Evolutionary conservation across 2,113 vertebrate species (phyloP), one percentile per base, ranked within the genome.

Genomic region (Channa maculata): DNA sequence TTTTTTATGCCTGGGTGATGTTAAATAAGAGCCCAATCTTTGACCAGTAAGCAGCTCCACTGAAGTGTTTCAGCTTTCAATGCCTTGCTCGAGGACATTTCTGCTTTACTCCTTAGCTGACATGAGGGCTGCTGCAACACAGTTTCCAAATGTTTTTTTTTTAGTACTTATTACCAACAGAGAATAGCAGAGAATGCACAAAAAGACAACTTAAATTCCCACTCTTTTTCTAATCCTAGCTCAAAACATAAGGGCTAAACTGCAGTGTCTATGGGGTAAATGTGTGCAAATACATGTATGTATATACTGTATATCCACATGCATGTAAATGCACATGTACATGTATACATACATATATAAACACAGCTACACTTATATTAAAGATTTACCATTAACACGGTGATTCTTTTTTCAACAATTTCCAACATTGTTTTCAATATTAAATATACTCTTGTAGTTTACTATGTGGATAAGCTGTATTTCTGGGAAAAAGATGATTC

Each of bases 81-180:
- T 82, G 85, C 75, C 72, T 82, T 71, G 78, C 80, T 87, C 69
- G 77, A 72, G 75, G 78, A 80, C 63, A 75, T 75, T 71, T 65
- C 5, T 52, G 13, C 34, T 64, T 49, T 14, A 45, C n/a, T 50
- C 73, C 60, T 53, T 53, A 44, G 55, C 13, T 5, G 37, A 65
- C 8, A 13, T 49, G 39, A 11, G 10, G 44, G 37, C 41, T 41
- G 24, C 39, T 49, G n/a, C 0, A 24, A 24, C 24, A 0, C 38
- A 33, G 43, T 49, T 44, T 43, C 3, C n/a, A 61, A 1, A 5
- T 1, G 7, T 34, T 24, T 13, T 53, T 24, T 24, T 24, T 10
- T 3, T 12, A 53, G 9, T n/a, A n/a, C 37, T 15, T 46, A 14
- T 15, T 1, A 44, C 44, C 24, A 7, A 13, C 24, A 24, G 24